Evolutionary conservation across 2,888 invertebrate genomes (phyloP).

Genomic region (Synanthedon vespiformis): DNA sequence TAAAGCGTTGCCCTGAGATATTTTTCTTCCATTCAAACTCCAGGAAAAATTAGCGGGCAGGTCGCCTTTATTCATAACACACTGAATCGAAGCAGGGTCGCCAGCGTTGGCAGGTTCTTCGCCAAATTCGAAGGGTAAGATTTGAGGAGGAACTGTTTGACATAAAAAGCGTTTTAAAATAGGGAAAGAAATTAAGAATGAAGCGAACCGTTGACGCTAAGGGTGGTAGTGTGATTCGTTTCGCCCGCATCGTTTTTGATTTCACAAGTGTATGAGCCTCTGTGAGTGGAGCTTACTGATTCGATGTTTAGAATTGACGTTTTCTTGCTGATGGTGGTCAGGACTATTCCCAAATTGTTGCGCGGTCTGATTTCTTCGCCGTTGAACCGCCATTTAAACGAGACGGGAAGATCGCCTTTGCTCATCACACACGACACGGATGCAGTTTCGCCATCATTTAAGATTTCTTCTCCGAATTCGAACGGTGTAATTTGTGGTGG

Average conservation of each 20-base stretch:
- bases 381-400: conserved; percentile 79
- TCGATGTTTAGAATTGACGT: conserved; percentile 76
- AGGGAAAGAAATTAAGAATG: conserved; percentile 21
- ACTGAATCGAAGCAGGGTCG: conserved; percentile 79
- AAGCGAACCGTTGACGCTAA: conserved; percentile 73
- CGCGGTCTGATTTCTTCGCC: conserved; percentile 58
- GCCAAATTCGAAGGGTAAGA: conserved; percentile 75
- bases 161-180: conserved; percentile 28
- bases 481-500: conserved; percentile 81
- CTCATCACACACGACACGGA: conserved; percentile 80
- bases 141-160: conserved; percentile 74
- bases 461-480: conserved; percentile 78
- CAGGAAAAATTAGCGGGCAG: conserved; percentile 81
- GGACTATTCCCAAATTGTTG: conserved; percentile 68
- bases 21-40: conserved; percentile 70
- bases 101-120: conserved; percentile 80
- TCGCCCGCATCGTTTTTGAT: conserved; percentile 74
- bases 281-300: conserved; percentile 71
- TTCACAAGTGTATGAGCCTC: conserved; percentile 75
- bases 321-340: conserved; percentile 73
- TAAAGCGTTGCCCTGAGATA: conserved; percentile 63
- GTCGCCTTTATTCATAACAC: conserved; percentile 83
- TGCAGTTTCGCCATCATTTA: conserved; percentile 79
- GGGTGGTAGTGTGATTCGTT: conserved; percentile 68
- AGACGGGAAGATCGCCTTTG: conserved; percentile 84